Evolutionary conservation across 2,113 vertebrate species (phyloP).

Genomic region (Emydura subglobosa): DNA sequence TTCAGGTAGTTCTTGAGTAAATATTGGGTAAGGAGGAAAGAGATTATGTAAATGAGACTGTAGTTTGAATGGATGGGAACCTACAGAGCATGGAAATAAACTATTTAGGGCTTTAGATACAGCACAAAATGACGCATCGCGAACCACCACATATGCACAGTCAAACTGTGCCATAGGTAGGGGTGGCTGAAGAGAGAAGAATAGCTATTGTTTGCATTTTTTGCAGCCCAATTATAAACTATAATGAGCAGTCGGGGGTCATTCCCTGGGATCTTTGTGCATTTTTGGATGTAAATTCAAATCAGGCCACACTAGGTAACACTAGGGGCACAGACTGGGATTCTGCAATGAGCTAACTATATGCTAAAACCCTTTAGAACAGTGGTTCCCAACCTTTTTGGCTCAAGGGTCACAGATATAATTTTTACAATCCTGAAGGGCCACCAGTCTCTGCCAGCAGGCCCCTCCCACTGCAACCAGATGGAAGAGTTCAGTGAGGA

Average conservation of each 20-base stretch:
- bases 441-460: no score
- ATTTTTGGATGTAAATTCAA: background rate
- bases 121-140: background rate
- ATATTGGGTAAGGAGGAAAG: background rate
- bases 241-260: background rate
- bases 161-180: background rate
- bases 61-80: background rate
- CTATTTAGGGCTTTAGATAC: background rate
- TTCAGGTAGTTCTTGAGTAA: background rate
- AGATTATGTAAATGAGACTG: background rate
- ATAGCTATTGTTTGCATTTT: background rate
- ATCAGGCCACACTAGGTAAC: background rate
- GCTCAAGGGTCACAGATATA: no score
- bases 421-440: no score
- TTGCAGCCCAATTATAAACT: background rate
- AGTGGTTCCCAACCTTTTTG: no score
- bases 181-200: background rate
- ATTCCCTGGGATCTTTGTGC: background rate
- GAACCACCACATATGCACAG: background rate
- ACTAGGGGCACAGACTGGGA: background rate
- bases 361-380: background rate
- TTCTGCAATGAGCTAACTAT: background rate
- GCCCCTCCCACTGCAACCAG: no score
- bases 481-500: no score
- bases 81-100: background rate